phyloP scores from a whole-genome alignment of 2,888 invertebrate genomes.

The Colletes collaris region DNA sequence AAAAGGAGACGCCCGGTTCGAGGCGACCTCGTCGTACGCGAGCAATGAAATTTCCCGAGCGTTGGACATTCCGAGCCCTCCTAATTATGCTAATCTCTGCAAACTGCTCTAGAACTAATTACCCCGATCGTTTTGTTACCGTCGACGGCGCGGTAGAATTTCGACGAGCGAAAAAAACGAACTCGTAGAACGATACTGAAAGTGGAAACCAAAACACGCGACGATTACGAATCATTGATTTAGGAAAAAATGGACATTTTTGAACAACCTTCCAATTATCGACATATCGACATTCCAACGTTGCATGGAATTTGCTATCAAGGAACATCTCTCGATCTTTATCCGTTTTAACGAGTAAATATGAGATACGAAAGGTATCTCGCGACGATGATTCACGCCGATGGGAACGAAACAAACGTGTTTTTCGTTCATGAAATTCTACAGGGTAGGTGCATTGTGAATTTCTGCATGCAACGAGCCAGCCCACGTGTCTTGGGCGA shows the following conservation, averaged over 20 bases:
- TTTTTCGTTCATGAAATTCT: constrained; percentile 15
- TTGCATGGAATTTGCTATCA: too few species aligned
- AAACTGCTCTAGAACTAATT: not conserved
- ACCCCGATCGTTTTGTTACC: not conserved
- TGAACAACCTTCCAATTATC: too few species aligned
- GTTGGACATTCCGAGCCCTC: not conserved
- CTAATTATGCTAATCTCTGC: constrained; percentile 23
- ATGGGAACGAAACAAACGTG: not conserved
- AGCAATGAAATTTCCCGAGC: constrained; percentile 30
- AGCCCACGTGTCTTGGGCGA: constrained; percentile 52
- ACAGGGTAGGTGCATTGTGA: not conserved
- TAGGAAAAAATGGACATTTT: too few species aligned
- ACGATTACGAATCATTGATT: too few species aligned
- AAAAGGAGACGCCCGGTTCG: constrained; percentile 23
- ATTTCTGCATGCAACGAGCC: constrained; percentile 28
- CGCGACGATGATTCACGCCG: not conserved
- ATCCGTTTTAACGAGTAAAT: not conserved
- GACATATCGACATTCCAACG: too few species aligned
- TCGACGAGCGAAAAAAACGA: too few species aligned
- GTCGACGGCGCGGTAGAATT: too few species aligned
- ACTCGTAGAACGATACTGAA: too few species aligned
- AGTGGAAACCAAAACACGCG: too few species aligned
- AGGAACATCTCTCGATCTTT: too few species aligned
- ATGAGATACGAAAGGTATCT: not conserved
- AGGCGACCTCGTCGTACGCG: constrained; percentile 20